These are phyloP conservation scores for Noctuana brunneofusca DNA, from an alignment of 2,888 invertebrate genomes.

Conservation along the genomic window DNA sequence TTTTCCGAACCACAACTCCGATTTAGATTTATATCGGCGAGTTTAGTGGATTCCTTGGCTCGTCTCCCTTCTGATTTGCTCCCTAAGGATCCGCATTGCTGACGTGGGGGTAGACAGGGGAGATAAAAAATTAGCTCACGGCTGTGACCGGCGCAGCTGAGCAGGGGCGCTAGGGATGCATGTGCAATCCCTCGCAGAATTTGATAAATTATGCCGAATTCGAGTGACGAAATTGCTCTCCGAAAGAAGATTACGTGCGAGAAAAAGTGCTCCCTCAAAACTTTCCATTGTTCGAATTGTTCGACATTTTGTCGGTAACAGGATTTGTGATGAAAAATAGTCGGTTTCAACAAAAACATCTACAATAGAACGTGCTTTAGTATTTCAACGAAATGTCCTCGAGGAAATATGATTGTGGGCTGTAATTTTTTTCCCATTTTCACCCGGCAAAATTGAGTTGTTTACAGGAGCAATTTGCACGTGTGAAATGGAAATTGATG, in stretches of 20 bases:
- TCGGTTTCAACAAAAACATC: constrained; percentile 16
- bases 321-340: constrained; percentile 30
- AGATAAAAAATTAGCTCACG: constrained; percentile 72
- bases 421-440: constrained; percentile 21
- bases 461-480: constrained; percentile 18
- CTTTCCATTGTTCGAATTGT: constrained; percentile 33
- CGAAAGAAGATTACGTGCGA: constrained; percentile 54
- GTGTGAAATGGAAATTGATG: constrained; percentile 22
- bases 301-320: constrained; percentile 23
- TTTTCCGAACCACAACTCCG: constrained; percentile 46
- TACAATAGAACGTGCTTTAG: constrained; percentile 10
- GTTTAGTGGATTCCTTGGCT: constrained; percentile 47
- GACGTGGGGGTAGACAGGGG: constrained; percentile 54
- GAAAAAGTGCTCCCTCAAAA: constrained; percentile 29
- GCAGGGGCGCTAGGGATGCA: constrained; percentile 56
- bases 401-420: constrained; percentile 15
- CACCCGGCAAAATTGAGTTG: constrained; percentile 10
- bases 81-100: constrained; percentile 63
- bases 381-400: constrained; percentile 1
- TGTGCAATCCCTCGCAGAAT: constrained; percentile 69
- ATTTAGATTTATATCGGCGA: constrained; percentile 56
- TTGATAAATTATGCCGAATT: constrained; percentile 77
- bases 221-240: constrained; percentile 65
- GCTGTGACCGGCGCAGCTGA: constrained; percentile 69
- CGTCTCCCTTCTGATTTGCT: constrained; percentile 58